A percentile compares a stretch with the other conserved stretches of the same genome.
Conservation (phyloP, 2,113 vertebrate species). For the Oncorhynchus tshawytscha region DNA sequence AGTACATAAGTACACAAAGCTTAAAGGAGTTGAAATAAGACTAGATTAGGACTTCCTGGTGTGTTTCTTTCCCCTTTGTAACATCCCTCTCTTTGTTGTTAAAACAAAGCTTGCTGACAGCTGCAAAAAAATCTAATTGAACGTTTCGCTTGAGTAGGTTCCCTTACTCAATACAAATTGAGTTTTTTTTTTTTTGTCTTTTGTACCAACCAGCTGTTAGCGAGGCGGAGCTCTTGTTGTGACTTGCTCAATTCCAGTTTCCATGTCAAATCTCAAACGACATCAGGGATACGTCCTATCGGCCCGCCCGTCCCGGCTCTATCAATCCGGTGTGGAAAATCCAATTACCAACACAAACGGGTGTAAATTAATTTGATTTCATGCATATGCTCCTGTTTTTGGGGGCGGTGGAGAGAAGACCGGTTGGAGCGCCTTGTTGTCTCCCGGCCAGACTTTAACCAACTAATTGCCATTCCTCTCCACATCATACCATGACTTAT, state of each 20-base stretch:
- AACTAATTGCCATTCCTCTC: slow-evolving; percentile 57
- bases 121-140: background rate
- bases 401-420: slow-evolving; percentile 41
- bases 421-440: slow-evolving; percentile 30
- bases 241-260: slow-evolving; percentile 74
- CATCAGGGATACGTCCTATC: slow-evolving; percentile 58
- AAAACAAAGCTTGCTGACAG: background rate
- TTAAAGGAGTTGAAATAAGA: background rate
- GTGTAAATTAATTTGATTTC: slow-evolving; percentile 50
- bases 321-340: slow-evolving; percentile 67
- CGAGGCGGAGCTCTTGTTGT: slow-evolving; percentile 21
- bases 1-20: too few species aligned
- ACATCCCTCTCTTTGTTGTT: background rate
- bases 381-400: slow-evolving; percentile 42
- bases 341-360: slow-evolving; percentile 60
- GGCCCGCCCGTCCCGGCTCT: slow-evolving; percentile 61
- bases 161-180: background rate
- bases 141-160: background rate
- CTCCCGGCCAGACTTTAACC: slow-evolving; percentile 22
- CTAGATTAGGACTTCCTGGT: background rate
- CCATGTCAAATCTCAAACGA: slow-evolving; percentile 53
- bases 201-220: slow-evolving; percentile 40
- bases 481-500: slow-evolving; percentile 49
- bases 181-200: slow-evolving; percentile 29
- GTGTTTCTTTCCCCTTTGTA: background rate